These are phyloP conservation scores for Tachuris rubrigastra DNA, from an alignment of 2,113 vertebrate genomes.

Conservation along the genomic window DNA sequence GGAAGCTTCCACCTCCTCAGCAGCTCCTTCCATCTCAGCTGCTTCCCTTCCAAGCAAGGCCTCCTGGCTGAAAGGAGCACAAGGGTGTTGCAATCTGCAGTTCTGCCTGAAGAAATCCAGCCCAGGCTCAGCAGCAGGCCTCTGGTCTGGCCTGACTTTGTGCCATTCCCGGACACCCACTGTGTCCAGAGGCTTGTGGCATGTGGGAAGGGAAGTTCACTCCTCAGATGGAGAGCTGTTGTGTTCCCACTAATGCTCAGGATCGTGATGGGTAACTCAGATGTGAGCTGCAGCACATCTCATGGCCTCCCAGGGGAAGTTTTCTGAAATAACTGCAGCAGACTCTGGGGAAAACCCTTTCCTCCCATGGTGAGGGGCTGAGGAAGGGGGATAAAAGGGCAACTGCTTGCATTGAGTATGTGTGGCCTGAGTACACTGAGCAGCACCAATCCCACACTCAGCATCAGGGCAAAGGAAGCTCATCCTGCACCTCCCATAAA, in stretches of 20 bases:
- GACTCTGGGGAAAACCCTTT: neutral
- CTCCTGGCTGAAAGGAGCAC: neutral
- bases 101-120: conserved; percentile 20
- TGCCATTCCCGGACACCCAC: neutral
- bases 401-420: neutral
- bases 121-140: neutral
- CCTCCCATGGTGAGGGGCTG: neutral
- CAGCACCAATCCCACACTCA: fast-evolving
- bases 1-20: neutral
- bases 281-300: neutral
- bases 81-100: conserved; percentile 43
- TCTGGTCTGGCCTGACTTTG: neutral
- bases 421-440: neutral
- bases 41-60: conserved; percentile 1
- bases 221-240: neutral
- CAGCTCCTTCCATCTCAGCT: neutral
- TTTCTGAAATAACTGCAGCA: neutral
- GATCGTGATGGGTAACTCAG: fast-evolving
- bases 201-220: neutral
- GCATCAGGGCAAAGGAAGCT: neutral
- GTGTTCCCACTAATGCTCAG: neutral
- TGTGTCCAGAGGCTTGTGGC: neutral
- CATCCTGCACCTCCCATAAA: neutral
- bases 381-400: neutral
- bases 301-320: neutral